Percentiles rank a stretch among this genome's conserved stretches.
Evolutionary conservation across 2,888 invertebrate genomes (phyloP).

Genomic region (Salticus scenicus): DNA sequence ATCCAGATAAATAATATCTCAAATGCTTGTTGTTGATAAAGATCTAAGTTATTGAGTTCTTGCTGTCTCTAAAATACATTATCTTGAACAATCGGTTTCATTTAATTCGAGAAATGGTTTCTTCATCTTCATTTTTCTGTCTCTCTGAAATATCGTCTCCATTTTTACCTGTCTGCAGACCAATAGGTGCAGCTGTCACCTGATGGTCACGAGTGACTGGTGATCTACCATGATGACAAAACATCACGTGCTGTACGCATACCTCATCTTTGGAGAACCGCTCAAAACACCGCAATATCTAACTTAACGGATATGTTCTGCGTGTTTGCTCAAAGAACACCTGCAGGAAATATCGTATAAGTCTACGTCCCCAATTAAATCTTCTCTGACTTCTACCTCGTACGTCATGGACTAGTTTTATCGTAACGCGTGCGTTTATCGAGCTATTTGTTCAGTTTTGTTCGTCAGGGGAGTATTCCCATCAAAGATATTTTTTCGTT

Average conservation of each 20-base stretch:
- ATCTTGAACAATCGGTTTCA: too few relatives aligned
- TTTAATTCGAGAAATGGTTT: too few relatives aligned
- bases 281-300: slow-evolving; percentile 27
- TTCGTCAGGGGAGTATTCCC: background rate
- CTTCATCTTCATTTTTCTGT: too few relatives aligned
- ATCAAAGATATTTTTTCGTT: background rate
- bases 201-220: slow-evolving; percentile 56
- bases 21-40: too few relatives aligned
- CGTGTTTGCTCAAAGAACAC: slow-evolving; percentile 46
- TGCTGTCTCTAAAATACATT: too few relatives aligned
- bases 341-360: slow-evolving; percentile 65
- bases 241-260: slow-evolving; percentile 44
- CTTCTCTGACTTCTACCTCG: slow-evolving; percentile 28
- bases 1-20: too few relatives aligned
- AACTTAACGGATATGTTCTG: slow-evolving; percentile 34
- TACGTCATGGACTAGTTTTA: background rate
- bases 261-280: background rate
- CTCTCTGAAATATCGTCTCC: too few relatives aligned
- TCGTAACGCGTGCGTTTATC: background rate
- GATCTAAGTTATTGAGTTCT: too few relatives aligned
- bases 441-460: slow-evolving; percentile 2
- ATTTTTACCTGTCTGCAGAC: background rate
- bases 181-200: slow-evolving; percentile 54
- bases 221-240: slow-evolving; percentile 44
- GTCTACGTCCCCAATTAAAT: slow-evolving; percentile 47